Percentiles rank a stretch among this genome's conserved stretches.
These are phyloP conservation scores for Rhineura floridana DNA, from an alignment of 2,113 vertebrate genomes.

Conservation along the genomic window DNA sequence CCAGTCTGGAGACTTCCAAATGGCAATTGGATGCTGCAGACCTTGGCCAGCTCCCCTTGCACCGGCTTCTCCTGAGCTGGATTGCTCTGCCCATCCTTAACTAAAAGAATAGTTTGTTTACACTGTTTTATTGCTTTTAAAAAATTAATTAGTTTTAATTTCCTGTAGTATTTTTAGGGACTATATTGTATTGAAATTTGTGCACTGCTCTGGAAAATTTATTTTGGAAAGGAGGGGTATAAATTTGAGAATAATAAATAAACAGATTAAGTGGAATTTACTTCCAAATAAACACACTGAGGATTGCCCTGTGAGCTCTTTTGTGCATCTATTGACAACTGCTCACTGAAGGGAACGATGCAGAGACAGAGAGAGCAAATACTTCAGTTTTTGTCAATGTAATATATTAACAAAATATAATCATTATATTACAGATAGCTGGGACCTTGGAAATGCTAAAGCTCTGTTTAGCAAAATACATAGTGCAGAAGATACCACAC, in stretches of 20 bases:
- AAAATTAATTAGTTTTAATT: no score
- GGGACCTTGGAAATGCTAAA: not conserved
- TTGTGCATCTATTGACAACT: not conserved
- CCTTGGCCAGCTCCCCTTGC: no score
- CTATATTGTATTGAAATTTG: no score
- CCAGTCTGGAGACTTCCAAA: no score
- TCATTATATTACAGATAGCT: not conserved
- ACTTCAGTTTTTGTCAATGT: not conserved
- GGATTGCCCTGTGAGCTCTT: not conserved
- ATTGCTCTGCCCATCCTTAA: no score
- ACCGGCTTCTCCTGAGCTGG: no score
- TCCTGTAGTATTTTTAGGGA: no score
- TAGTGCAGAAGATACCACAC: not conserved
- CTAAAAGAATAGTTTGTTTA: no score
- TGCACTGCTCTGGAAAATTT: not conserved
- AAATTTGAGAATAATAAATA: not conserved
- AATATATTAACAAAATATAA: not conserved
- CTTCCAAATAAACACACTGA: no score
- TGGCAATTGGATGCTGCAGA: no score
- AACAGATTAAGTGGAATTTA: no score
- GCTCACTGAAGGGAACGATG: not conserved
- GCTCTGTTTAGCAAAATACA: not conserved
- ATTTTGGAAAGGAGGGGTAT: not conserved
- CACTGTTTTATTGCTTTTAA: no score
- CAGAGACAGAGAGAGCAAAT: not conserved